Conservation (phyloP, 64 coral and sea anemone species). For the Montipora cactus region DNA sequence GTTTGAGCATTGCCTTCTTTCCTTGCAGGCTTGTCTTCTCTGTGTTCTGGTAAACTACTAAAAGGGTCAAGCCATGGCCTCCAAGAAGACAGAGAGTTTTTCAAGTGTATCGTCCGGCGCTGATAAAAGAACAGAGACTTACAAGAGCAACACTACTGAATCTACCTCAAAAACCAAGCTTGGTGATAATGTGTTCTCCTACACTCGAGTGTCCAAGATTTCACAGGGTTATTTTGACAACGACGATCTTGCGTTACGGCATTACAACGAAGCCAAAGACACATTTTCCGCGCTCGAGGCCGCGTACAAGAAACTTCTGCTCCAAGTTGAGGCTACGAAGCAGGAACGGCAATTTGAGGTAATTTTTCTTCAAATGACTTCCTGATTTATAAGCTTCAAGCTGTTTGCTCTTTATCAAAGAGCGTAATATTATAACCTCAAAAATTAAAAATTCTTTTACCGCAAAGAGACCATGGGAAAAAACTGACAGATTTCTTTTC, state of each 20-base stretch:
- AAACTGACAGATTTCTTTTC: too few species aligned
- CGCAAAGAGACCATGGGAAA: background rate
- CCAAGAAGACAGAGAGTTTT: slow-evolving; percentile 34
- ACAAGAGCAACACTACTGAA: slow-evolving; percentile 61
- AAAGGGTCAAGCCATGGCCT: background rate
- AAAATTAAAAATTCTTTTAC: background rate
- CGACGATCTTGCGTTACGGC: slow-evolving; percentile 79
- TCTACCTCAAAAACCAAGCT: slow-evolving; percentile 42
- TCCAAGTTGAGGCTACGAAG: slow-evolving; percentile 71
- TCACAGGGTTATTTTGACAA: slow-evolving; percentile 73
- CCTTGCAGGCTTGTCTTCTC: slow-evolving; percentile 1
- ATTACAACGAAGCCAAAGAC: slow-evolving; percentile 84
- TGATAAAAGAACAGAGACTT: slow-evolving; percentile 36
- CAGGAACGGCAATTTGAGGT: slow-evolving; percentile 73
- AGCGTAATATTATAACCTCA: background rate
- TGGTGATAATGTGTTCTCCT: slow-evolving; percentile 65
- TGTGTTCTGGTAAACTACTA: background rate
- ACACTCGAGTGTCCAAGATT: slow-evolving; percentile 81
- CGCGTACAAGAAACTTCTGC: slow-evolving; percentile 82
- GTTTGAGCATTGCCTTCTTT: background rate
- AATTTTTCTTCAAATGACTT: background rate
- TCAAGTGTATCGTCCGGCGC: slow-evolving; percentile 24
- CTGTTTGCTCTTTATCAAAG: background rate
- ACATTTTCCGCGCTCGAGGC: slow-evolving; percentile 87
- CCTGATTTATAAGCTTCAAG: background rate